Conservation (phyloP, 2,113 vertebrate genomes). For the Cyanoliseus patagonus region DNA sequence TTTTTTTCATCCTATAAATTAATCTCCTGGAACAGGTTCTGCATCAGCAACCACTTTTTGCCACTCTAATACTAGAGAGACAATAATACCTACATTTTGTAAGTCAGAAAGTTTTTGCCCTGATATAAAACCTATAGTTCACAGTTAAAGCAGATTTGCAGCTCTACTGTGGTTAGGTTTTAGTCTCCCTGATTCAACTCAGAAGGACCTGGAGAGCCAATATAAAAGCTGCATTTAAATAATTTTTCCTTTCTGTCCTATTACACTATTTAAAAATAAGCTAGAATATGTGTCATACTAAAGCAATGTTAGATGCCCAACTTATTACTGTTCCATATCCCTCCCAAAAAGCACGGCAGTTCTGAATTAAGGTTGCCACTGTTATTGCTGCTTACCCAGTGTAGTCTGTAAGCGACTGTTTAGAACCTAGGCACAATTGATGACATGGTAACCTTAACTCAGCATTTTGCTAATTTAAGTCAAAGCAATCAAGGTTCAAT, state of each 20-base stretch:
- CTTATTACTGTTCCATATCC: slow-evolving; percentile 56
- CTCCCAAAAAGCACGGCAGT: slow-evolving; percentile 12
- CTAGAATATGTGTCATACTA: slow-evolving; percentile 14
- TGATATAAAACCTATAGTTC: slow-evolving; percentile 46
- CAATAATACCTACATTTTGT: background rate
- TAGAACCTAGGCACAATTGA: slow-evolving; percentile 47
- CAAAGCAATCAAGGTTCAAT: slow-evolving; percentile 19
- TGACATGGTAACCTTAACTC: slow-evolving; percentile 36
- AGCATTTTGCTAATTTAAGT: slow-evolving; percentile 11
- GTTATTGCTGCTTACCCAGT: slow-evolving; percentile 63
- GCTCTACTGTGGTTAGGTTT: slow-evolving; percentile 23
- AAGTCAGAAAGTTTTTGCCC: slow-evolving; percentile 20
- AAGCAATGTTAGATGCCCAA: slow-evolving; percentile 43
- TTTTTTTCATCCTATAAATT: slow-evolving; percentile 40
- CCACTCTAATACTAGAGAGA: background rate
- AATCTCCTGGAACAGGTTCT: slow-evolving; percentile 36
- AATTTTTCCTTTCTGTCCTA: slow-evolving; percentile 20
- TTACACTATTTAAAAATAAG: slow-evolving; percentile 48
- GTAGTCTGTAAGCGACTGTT: slow-evolving; percentile 49
- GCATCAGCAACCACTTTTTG: background rate
- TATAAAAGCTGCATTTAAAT: background rate
- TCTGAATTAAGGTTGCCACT: slow-evolving; percentile 18
- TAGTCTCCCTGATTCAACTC: background rate
- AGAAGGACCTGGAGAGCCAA: background rate
- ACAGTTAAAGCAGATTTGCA: background rate